These are phyloP conservation scores for Nettapus auritus DNA, from an alignment of 2,113 vertebrate genomes.

Conservation along the genomic window DNA sequence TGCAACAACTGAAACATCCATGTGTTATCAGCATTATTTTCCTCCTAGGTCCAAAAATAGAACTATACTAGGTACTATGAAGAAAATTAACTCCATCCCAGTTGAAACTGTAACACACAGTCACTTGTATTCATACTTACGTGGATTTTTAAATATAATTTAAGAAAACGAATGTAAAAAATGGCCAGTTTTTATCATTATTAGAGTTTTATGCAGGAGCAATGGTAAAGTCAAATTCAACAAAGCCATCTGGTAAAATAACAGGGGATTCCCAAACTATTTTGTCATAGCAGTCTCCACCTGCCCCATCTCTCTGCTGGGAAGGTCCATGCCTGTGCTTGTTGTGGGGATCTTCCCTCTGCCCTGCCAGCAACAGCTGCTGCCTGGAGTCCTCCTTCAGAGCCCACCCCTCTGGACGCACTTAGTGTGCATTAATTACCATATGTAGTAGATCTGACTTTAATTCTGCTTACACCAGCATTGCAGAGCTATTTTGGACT, in stretches of 20 bases:
- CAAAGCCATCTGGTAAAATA: background rate
- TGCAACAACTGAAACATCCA: background rate
- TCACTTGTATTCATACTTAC: background rate
- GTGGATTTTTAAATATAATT: background rate
- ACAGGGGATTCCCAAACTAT: background rate
- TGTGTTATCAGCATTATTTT: background rate
- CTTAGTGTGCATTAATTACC: background rate
- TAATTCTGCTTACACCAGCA: background rate
- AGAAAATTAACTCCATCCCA: background rate
- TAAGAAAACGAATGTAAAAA: background rate
- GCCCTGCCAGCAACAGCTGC: fast-evolving
- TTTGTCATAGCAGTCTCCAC: background rate
- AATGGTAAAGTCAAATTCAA: background rate
- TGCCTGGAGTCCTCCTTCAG: background rate
- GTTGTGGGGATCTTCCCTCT: background rate
- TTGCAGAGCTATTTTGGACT: background rate
- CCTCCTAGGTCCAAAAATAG: background rate
- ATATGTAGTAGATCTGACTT: background rate
- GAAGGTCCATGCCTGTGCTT: background rate
- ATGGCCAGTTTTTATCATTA: background rate
- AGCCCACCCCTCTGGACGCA: background rate
- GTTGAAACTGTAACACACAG: background rate
- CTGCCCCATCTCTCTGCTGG: background rate
- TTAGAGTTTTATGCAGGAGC: background rate
- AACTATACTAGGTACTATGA: background rate